Evolutionary conservation across 2,797 vertebrate genomes (phyloP), one percentile per base, ranked within the genome.

Genomic region (Perodicticus potto): DNA sequence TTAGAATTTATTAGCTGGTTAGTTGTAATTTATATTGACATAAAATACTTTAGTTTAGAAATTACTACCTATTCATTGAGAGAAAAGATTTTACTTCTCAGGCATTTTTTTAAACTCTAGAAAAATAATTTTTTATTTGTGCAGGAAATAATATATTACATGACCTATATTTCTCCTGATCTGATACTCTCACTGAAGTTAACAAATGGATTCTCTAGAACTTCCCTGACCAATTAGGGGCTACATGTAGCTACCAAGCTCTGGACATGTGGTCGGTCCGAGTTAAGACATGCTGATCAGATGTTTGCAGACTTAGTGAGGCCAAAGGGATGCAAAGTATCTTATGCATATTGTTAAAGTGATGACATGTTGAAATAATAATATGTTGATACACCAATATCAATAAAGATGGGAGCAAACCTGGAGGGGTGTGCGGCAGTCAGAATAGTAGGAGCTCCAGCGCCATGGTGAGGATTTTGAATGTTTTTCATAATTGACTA

Each of bases 41-140:
- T 49, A 55, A 89, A 88, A 77, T 91, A 92, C 40, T 13, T 96
- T 63, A 86, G 40, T 43, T 92, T 77, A 86, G 77, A 96, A 96
- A 93, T n/a, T 13, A 69, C 63, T 77, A 65, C 63, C 93, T 69
- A 73, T 20, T 93, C 0, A 32, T 92, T 29, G 25, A 92, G 40
- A 91, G 72, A 23, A 72, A 95, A 89, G 3, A 20, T 88, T 82
- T 95, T 78, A 85, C 12, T 94, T 77, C 55, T 67, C 63, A 27
- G 25, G 20, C 14, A 27, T 59, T 78, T 43, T 90, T 85, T 22
- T 57, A 65, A 88, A 88, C 65, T 91, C 7, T 32, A 77, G 86
- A 77, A 91, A 94, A 86, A 8, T 86, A 40, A 55, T 59, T 63
- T 70, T 45, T 85, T 65, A 22, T 78, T 45, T 78, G 55, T 92